These are phyloP conservation scores for Cyclopterus lumpus DNA, from an alignment of 2,797 vertebrate genomes.

Conservation along the genomic window DNA sequence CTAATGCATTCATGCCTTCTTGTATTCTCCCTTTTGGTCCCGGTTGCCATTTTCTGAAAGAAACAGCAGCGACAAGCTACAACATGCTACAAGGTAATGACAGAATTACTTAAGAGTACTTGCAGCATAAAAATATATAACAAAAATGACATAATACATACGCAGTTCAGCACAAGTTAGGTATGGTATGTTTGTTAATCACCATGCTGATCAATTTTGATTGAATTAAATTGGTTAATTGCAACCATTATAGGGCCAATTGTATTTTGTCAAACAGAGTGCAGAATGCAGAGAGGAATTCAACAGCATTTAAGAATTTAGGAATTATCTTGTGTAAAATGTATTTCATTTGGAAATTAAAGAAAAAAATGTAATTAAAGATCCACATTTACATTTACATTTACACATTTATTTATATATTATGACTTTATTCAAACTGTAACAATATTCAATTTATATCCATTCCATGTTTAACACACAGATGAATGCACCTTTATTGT, in stretches of 20 bases:
- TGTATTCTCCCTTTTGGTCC: background rate
- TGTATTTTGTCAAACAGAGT: background rate
- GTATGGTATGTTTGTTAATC: background rate
- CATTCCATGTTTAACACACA: background rate
- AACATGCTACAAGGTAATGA: constrained; percentile 25
- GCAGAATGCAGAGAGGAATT: background rate
- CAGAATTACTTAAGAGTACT: background rate
- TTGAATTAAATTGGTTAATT: background rate
- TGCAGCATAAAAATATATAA: background rate
- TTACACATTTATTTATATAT: background rate
- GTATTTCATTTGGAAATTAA: background rate
- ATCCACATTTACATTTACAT: background rate
- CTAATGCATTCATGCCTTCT: background rate
- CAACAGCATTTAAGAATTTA: background rate
- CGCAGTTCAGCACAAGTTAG: background rate
- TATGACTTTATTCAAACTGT: background rate
- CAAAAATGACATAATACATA: no score
- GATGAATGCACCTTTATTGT: background rate
- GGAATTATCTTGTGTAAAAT: background rate
- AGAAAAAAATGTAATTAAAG: background rate
- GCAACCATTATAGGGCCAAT: background rate
- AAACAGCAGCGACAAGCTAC: background rate
- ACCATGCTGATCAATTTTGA: background rate
- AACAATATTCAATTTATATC: background rate
- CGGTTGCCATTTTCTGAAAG: constrained; percentile 9